Conservation (phyloP, 2,797 vertebrate species). For the Ibycter americanus region DNA sequence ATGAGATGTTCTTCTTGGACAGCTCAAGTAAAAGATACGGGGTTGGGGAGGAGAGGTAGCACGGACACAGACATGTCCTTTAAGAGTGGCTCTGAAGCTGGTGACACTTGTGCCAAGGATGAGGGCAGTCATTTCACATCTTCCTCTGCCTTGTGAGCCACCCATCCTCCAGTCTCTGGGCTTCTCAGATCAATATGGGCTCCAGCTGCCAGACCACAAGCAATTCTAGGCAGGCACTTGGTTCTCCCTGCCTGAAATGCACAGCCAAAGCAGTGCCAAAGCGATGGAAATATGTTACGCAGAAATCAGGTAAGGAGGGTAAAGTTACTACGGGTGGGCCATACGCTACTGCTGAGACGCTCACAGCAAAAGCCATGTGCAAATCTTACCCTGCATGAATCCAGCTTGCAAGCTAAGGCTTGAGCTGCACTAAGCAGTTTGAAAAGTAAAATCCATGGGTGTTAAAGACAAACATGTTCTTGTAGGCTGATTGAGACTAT, state of each 20-base stretch:
- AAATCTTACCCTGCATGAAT: neutral
- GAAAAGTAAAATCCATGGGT: neutral
- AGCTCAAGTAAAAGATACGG: neutral
- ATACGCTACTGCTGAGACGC: neutral
- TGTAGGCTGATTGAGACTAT: neutral
- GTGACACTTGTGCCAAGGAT: neutral
- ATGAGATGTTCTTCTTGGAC: neutral
- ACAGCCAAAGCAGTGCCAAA: neutral
- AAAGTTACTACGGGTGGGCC: no score
- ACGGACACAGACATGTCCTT: fast-evolving
- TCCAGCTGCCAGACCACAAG: neutral
- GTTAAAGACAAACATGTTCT: neutral
- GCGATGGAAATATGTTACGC: fast-evolving
- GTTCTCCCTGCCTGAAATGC: neutral
- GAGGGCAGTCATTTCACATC: neutral
- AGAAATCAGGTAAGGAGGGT: neutral
- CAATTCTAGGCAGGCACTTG: neutral
- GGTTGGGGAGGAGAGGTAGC: neutral
- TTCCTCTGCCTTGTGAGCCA: neutral
- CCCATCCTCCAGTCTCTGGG: neutral
- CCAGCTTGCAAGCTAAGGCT: neutral
- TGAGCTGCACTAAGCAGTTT: neutral
- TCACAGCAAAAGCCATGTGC: neutral
- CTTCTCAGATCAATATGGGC: fast-evolving
- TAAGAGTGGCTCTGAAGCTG: neutral